phyloP scores from a whole-genome alignment of 2,797 vertebrate genomes.

The Channallabes apus region DNA sequence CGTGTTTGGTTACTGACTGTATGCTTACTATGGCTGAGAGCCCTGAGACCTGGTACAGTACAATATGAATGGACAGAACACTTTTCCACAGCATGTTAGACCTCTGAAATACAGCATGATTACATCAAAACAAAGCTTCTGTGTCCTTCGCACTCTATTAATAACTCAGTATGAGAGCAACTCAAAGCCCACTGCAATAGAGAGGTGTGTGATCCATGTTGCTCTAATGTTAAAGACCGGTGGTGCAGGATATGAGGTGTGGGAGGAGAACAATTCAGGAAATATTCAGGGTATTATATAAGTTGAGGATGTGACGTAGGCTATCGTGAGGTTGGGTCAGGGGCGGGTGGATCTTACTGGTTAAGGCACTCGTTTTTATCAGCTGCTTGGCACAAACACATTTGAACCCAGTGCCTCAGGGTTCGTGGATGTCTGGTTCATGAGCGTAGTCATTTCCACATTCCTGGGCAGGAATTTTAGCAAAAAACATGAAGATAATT shows the following conservation, averaged over 20 bases:
- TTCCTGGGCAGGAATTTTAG: background rate
- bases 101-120: background rate
- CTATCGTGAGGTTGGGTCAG: conserved; percentile 24
- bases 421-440: background rate
- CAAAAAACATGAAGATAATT: background rate
- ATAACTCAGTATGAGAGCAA: background rate
- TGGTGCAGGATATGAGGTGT: conserved; percentile 30
- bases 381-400: conserved; percentile 64
- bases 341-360: conserved; percentile 49
- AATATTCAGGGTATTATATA: conserved; percentile 40
- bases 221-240: background rate
- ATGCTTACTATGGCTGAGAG: background rate
- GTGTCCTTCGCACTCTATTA: conserved; percentile 16
- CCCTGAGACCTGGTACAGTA: background rate
- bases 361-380: conserved; percentile 69
- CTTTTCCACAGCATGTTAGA: background rate
- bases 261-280: background rate
- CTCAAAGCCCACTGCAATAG: background rate
- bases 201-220: background rate
- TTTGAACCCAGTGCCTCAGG: conserved; percentile 47
- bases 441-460: background rate
- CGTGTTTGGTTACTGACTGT: background rate
- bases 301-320: conserved; percentile 30
- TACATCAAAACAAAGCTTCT: background rate
- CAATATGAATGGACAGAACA: background rate